Conservation (phyloP, 2,797 vertebrate genomes). For the Tokudaia muenninki region DNA sequence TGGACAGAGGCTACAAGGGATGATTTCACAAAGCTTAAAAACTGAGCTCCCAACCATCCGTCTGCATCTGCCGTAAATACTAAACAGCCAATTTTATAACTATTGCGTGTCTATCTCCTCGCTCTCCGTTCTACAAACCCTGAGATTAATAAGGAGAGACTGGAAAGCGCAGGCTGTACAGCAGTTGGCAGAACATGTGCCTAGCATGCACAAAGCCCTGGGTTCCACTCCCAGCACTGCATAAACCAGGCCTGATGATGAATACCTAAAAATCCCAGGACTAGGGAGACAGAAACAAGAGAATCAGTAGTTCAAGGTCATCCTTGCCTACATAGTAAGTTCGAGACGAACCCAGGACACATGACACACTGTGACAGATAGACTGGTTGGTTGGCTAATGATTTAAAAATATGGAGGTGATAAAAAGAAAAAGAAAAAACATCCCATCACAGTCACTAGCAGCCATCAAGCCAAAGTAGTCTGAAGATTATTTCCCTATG, state of each 20-base stretch:
- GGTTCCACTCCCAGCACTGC: background rate
- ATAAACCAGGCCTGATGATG: background rate
- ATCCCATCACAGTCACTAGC: background rate
- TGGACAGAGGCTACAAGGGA: background rate
- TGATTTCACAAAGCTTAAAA: constrained; percentile 62
- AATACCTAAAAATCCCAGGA: background rate
- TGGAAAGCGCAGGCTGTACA: background rate
- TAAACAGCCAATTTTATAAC: constrained; percentile 14
- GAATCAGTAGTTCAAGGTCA: background rate
- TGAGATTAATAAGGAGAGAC: background rate
- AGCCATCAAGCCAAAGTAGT: constrained; percentile 9
- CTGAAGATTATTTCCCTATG: background rate
- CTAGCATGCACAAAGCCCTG: background rate
- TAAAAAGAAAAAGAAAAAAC: background rate
- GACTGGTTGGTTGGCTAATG: background rate
- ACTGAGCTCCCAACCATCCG: constrained; percentile 18
- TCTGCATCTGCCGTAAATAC: background rate
- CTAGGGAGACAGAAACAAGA: background rate
- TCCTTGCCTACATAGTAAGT: background rate
- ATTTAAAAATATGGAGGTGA: background rate
- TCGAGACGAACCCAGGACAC: background rate
- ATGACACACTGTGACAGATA: background rate
- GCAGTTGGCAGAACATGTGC: background rate
- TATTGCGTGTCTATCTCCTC: background rate
- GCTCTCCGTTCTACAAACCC: background rate